These are phyloP conservation scores for Semicossyphus pulcher DNA, from an alignment of 2,113 vertebrate genomes.

Conservation along the genomic window DNA sequence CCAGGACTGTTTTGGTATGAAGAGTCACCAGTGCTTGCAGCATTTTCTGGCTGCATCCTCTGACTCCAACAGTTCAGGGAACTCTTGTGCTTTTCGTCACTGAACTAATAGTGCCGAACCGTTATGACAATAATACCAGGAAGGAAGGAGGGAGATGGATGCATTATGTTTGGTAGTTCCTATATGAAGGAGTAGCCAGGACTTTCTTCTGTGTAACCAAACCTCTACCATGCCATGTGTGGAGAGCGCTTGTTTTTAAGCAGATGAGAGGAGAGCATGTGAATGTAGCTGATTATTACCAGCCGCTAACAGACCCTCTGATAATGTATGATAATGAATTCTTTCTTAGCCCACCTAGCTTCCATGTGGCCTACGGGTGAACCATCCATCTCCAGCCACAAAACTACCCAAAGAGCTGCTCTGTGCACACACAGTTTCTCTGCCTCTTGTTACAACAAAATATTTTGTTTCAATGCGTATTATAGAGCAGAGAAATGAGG, in stretches of 20 bases:
- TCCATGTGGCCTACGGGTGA: not conserved
- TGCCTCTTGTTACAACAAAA: no score
- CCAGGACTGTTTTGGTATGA: no score
- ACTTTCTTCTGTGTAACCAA: not conserved
- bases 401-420: not conserved
- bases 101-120: no score
- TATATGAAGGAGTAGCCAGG: not conserved
- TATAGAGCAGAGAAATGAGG: no score
- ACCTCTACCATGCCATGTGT: not conserved
- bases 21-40: no score
- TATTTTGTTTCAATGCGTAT: no score
- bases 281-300: constrained; percentile 15
- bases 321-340: constrained; percentile 25
- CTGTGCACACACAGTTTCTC: not conserved
- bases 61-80: no score
- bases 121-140: not conserved
- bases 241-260: not conserved
- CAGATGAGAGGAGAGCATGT: not conserved
- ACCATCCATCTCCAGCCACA: not conserved
- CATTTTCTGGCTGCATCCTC: no score
- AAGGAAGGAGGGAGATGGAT: no score
- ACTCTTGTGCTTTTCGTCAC: no score
- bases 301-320: not conserved
- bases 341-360: not conserved
- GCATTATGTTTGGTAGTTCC: not conserved